These are phyloP conservation scores for Rhinichthys klamathensis DNA, from an alignment of 2,113 vertebrate genomes.

Conservation along the genomic window DNA sequence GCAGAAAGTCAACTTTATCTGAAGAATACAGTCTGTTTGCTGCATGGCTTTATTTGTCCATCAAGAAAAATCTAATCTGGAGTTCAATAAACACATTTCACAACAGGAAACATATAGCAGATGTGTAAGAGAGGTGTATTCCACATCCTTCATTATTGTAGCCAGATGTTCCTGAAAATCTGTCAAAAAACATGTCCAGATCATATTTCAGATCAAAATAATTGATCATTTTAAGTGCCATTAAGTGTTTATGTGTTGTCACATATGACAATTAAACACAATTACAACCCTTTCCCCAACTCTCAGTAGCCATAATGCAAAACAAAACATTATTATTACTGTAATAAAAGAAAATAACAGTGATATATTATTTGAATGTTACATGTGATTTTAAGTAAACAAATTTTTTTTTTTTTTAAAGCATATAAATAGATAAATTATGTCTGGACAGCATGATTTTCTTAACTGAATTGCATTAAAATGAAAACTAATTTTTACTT, in stretches of 20 bases:
- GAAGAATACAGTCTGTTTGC: background rate
- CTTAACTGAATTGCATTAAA: background rate
- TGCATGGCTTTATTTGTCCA: background rate
- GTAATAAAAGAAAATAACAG: background rate
- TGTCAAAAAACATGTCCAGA: background rate
- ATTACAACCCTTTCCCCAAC: background rate
- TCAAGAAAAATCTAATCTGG: background rate
- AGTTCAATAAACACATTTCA: background rate
- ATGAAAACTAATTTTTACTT: background rate
- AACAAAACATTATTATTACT: background rate
- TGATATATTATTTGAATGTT: too few relatives aligned
- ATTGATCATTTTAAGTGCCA: background rate
- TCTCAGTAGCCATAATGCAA: background rate
- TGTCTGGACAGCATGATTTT: background rate
- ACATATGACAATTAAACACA: background rate
- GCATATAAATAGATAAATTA: too few relatives aligned
- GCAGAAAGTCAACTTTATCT: slow-evolving; percentile 31
- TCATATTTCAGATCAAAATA: background rate
- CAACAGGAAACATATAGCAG: background rate
- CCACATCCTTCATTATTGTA: background rate
- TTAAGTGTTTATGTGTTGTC: background rate
- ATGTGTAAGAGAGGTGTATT: background rate
- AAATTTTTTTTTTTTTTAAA: too few relatives aligned
- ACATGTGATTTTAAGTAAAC: too few relatives aligned
- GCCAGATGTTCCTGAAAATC: background rate